Evolutionary conservation across 2,113 vertebrate genomes (phyloP).

Genomic region (Hippocampus barbouri): DNA sequence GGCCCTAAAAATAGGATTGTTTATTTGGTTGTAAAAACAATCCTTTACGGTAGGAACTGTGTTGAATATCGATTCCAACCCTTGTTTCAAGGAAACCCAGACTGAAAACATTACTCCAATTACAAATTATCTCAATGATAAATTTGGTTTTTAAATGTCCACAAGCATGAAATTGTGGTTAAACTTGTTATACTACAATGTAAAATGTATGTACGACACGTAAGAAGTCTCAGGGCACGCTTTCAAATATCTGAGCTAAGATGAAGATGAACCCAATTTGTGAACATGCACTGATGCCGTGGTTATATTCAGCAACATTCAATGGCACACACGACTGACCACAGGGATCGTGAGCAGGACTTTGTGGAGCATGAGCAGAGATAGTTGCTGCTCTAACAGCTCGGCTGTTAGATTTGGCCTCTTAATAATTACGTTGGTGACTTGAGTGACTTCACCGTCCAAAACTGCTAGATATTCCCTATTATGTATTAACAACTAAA

Average conservation of each 20-base stretch:
- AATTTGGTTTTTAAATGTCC: too few species aligned
- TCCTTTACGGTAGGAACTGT: too few species aligned
- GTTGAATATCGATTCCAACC: too few species aligned
- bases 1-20: too few species aligned
- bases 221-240: neutral
- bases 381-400: too few species aligned
- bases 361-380: too few species aligned
- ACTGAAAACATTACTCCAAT: neutral
- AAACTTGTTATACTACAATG: neutral
- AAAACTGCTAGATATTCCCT: too few species aligned
- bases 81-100: neutral
- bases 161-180: neutral
- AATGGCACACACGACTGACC: neutral
- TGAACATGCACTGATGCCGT: neutral
- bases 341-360: neutral
- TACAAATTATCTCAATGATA: neutral
- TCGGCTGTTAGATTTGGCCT: too few species aligned
- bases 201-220: neutral
- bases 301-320: neutral
- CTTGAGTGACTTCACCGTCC: too few species aligned
- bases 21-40: too few species aligned
- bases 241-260: neutral
- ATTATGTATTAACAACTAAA: too few species aligned
- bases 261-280: neutral
- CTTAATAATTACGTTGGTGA: too few species aligned